A percentile compares a stretch with the other conserved stretches of the same genome.
These are phyloP conservation scores for Phyllotreta cruciferae DNA, from an alignment of 2,888 invertebrate species.

Conservation along the genomic window DNA sequence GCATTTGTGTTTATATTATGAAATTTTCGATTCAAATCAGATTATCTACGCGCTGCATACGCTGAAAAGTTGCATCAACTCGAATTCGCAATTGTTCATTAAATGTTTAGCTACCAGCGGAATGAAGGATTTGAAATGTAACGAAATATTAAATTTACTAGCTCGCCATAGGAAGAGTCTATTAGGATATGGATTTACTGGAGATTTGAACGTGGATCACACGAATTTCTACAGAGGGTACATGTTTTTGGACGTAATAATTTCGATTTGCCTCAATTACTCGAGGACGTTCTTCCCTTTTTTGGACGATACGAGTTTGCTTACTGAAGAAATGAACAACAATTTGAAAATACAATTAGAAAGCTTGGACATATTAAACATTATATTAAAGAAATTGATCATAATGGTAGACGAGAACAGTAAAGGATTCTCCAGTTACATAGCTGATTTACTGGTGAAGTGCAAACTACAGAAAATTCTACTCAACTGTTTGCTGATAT, in stretches of 20 bases:
- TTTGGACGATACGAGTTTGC: slow-evolving; percentile 71
- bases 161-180: slow-evolving; percentile 82
- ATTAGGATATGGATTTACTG: slow-evolving; percentile 74
- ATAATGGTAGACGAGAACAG: slow-evolving; percentile 78
- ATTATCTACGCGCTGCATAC: slow-evolving; percentile 78
- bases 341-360: slow-evolving; percentile 81
- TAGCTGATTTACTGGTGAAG: slow-evolving; percentile 74
- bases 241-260: slow-evolving; percentile 82
- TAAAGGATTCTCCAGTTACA: slow-evolving; percentile 78
- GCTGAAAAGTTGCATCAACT: slow-evolving; percentile 73
- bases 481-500: slow-evolving; percentile 80
- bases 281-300: slow-evolving; percentile 81
- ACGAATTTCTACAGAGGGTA: slow-evolving; percentile 75
- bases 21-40: slow-evolving; percentile 78
- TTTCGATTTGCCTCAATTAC: slow-evolving; percentile 79
- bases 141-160: slow-evolving; percentile 68
- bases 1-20: slow-evolving; percentile 82
- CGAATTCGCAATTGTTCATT: slow-evolving; percentile 76
- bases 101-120: slow-evolving; percentile 80
- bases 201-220: slow-evolving; percentile 70
- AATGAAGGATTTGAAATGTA: slow-evolving; percentile 64
- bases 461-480: slow-evolving; percentile 86
- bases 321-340: slow-evolving; percentile 72
- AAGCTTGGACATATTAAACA: slow-evolving; percentile 75
- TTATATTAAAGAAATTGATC: slow-evolving; percentile 75